These are phyloP conservation scores for Leuciscus waleckii DNA, from an alignment of 2,797 vertebrate genomes.

Conservation along the genomic window DNA sequence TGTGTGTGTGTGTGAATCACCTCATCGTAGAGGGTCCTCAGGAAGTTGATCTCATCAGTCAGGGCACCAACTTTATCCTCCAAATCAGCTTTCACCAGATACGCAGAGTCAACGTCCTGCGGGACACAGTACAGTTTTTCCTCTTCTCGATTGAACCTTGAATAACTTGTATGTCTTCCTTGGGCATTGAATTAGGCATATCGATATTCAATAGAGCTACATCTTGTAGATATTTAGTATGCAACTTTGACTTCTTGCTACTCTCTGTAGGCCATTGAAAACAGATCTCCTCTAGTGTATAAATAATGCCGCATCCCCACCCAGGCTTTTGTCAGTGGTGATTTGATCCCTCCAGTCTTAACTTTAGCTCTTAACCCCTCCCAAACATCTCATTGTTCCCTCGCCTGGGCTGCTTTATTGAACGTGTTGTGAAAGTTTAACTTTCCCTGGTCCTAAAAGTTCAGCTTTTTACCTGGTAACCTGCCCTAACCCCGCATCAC, in stretches of 20 bases:
- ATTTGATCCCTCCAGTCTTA: constrained; percentile 38
- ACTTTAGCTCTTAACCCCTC: constrained; percentile 38
- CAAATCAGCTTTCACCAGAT: constrained; percentile 89
- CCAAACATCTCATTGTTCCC: constrained; percentile 46
- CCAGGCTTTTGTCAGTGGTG: constrained; percentile 36
- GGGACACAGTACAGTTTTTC: constrained; percentile 26
- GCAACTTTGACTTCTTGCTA: background rate
- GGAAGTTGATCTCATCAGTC: constrained; percentile 89
- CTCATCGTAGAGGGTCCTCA: constrained; percentile 87
- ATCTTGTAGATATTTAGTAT: constrained; percentile 16
- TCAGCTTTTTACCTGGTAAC: background rate
- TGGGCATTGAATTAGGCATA: background rate
- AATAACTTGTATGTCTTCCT: background rate
- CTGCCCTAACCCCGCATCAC: constrained; percentile 19
- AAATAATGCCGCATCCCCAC: constrained; percentile 16
- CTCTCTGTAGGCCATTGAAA: constrained; percentile 13
- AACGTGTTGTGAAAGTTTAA: constrained; percentile 24
- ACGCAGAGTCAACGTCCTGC: constrained; percentile 91
- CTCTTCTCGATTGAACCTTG: constrained; percentile 9
- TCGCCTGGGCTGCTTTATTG: background rate
- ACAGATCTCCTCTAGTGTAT: constrained; percentile 19
- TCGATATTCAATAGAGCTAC: background rate
- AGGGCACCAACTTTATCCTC: constrained; percentile 88
- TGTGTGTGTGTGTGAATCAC: constrained; percentile 65
- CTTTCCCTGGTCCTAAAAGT: constrained; percentile 12